Percentiles rank a stretch among this genome's conserved stretches.
phyloP scores from a whole-genome alignment of 2,888 invertebrate genomes.

The Diarsia brunnea region DNA sequence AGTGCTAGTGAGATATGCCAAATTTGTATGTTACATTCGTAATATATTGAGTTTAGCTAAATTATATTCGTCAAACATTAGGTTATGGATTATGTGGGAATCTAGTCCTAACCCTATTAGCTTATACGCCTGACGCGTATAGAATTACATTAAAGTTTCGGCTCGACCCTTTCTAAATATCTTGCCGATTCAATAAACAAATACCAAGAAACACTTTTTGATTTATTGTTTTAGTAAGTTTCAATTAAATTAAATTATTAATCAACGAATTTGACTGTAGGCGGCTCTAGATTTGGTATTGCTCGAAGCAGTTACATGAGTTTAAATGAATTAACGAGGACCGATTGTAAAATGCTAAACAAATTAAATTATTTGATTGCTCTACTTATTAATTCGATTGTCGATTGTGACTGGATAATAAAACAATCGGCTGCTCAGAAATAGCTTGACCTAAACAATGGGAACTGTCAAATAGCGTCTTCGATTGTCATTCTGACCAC shows the following conservation, averaged over 20 bases:
- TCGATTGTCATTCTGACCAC: constrained; percentile 11
- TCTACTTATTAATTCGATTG: constrained; percentile 47
- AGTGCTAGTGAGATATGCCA: no score
- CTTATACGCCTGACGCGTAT: constrained; percentile 18
- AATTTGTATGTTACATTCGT: no score
- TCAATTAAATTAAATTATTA: constrained; percentile 61
- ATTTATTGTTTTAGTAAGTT: constrained; percentile 53
- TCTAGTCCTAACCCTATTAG: constrained; percentile 20
- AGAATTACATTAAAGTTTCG: constrained; percentile 35
- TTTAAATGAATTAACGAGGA: constrained; percentile 46
- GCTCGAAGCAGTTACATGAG: constrained; percentile 55
- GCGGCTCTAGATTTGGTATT: constrained; percentile 58
- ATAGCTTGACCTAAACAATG: constrained; percentile 28
- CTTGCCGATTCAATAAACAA: constrained; percentile 48
- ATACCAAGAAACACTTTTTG: constrained; percentile 55
- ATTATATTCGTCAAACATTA: constrained; percentile 17
- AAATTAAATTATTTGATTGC: constrained; percentile 51
- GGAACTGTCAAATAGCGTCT: background rate
- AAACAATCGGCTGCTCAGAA: constrained; percentile 38
- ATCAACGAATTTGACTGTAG: constrained; percentile 50
- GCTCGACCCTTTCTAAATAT: constrained; percentile 42
- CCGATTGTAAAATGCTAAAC: constrained; percentile 37
- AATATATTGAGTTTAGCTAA: background rate
- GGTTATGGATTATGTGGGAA: constrained; percentile 21
- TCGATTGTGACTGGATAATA: constrained; percentile 28